Evolutionary conservation across 2,113 vertebrate species (phyloP), one percentile per base, ranked within the genome.

Genomic region (Planiliza haematocheilus): DNA sequence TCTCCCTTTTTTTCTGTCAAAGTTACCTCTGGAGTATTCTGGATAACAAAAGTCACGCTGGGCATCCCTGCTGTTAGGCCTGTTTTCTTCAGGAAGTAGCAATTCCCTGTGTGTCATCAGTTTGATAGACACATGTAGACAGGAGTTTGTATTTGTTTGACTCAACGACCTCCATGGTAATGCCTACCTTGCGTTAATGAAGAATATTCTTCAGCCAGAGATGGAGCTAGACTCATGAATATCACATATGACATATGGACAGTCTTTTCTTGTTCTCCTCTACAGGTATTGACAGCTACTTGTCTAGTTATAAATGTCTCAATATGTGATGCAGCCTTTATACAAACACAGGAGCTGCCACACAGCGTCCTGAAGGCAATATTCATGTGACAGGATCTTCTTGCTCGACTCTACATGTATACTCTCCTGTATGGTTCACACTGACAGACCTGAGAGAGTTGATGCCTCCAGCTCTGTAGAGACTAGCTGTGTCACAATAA

Each of bases 381-480:
- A 51, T 76, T 12, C 75, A 30, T 56, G 39, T 64, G 51, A 48
- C 60, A 71, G 49, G 18, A 64, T 70, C 34, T 3, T 37, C 55
- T 63, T 52, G 50, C 71, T 60, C 50, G 37, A 49, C 64, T 62
- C 70, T 10, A 4, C 39, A 12, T 56, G 39, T 60, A 8, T 20
- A 45, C 38, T 39, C 11, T 14, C 18, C 48, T 66, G 49, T 66
- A 37, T 81, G 62, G 62, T 73, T 78, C 79, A 52, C 64, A 38
- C 8, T 63, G 68, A 71, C 63, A 52, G 68, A 82, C 57, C 81
- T 68, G 59, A 70, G 70, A 62, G 63, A 64, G 51, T 16, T 38
- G 43, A 65, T 30, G 57, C 83, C 77, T 88, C 45, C 74, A 79
- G 80, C 58, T 34, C 51, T 18, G 6, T 57, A 67, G 55, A 58